Percentiles rank a stretch among this genome's conserved stretches.
Conservation (phyloP, 2,797 vertebrate species). For the Melanotaenia parkinsoni region DNA sequence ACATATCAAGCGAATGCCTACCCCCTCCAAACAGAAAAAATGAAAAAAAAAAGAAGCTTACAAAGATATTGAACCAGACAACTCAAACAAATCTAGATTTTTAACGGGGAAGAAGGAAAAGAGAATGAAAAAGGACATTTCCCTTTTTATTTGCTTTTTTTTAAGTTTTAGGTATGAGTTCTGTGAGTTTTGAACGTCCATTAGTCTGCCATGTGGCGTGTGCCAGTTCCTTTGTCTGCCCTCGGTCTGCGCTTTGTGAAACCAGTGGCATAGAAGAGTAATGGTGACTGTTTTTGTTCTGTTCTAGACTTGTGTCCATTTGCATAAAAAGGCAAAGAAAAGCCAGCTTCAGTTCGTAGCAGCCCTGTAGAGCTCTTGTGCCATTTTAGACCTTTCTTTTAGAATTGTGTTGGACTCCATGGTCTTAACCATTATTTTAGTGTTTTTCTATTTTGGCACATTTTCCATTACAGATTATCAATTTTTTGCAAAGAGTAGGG, state of each 20-base stretch:
- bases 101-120: conserved; percentile 61
- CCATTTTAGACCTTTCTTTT: conserved; percentile 76
- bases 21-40: background rate
- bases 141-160: conserved; percentile 57
- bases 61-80: conserved; percentile 59
- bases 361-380: conserved; percentile 69
- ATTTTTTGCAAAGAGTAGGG: conserved; percentile 62
- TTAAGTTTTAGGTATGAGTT: conserved; percentile 74
- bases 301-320: conserved; percentile 81
- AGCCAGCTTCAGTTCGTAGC: conserved; percentile 75
- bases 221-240: conserved; percentile 70
- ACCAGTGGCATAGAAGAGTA: conserved; percentile 83
- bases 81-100: conserved; percentile 77
- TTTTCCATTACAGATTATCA: conserved; percentile 72
- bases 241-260: conserved; percentile 79
- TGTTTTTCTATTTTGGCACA: conserved; percentile 73
- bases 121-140: conserved; percentile 68
- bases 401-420: conserved; percentile 79
- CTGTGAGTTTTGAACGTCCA: conserved; percentile 65
- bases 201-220: conserved; percentile 54
- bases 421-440: conserved; percentile 79
- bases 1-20: conserved; percentile 86
- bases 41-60: conserved; percentile 27
- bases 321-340: conserved; percentile 51
- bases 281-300: conserved; percentile 81